phyloP scores from a whole-genome alignment of 2,797 vertebrate genomes.

The Coregonus suidteri region DNA sequence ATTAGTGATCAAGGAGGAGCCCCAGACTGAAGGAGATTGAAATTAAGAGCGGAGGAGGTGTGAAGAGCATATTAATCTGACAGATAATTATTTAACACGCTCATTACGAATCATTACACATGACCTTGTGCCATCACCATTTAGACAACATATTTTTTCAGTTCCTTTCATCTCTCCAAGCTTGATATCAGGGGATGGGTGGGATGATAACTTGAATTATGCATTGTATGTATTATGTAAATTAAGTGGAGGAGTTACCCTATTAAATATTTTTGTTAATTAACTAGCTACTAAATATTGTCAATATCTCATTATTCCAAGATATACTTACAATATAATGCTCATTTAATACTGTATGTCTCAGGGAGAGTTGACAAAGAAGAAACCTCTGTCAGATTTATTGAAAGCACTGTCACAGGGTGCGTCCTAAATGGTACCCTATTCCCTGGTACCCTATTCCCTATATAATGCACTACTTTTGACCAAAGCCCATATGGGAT shows the following conservation, averaged over 20 bases:
- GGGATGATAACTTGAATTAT: not conserved
- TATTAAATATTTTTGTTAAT: not conserved
- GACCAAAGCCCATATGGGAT: too few species aligned
- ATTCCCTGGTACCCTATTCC: not conserved
- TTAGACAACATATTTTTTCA: slow-evolving; percentile 28
- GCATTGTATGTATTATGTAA: not conserved
- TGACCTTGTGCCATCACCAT: slow-evolving; percentile 59
- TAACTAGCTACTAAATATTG: not conserved
- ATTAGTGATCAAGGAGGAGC: slow-evolving; percentile 63
- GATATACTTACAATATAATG: not conserved
- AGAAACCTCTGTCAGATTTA: slow-evolving; percentile 13
- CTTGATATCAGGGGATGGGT: not conserved
- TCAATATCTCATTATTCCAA: not conserved
- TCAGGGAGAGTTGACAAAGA: slow-evolving; percentile 12
- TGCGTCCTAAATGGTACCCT: not conserved
- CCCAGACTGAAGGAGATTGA: slow-evolving; percentile 47
- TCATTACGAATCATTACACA: slow-evolving; percentile 46
- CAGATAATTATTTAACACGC: slow-evolving; percentile 63
- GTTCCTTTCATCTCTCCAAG: not conserved
- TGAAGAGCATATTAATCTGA: slow-evolving; percentile 60
- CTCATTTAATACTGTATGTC: not conserved
- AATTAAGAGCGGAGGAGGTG: slow-evolving; percentile 48
- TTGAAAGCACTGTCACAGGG: slow-evolving; percentile 29
- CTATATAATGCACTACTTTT: too few species aligned
- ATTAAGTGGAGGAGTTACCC: not conserved